Evolutionary conservation across 2,888 invertebrate genomes (phyloP), one percentile per base, ranked within the genome.

Genomic region (Hirtodrosophila alboralis): DNA sequence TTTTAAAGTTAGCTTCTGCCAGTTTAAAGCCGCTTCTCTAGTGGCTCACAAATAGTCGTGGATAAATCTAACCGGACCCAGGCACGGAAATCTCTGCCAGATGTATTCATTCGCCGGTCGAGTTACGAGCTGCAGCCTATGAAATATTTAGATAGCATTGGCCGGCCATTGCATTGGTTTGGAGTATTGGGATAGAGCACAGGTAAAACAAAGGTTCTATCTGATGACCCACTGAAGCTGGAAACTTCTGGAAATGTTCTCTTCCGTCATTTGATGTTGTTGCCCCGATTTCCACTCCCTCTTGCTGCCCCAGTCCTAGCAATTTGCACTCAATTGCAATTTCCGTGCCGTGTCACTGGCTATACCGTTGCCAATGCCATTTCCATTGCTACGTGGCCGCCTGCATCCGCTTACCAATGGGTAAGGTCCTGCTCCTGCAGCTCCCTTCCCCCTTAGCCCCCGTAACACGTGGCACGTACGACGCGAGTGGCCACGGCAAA

Each of bases 271-370:
- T 34, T 30, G 37, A 49, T 21, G 30, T 23, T 23, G 10, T 13
- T n/a, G 8, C 8, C 2, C 34, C 14, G 23, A 36, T 3, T 27
- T 9, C 58, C 27, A 38, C 14, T 31, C 16, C 18, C 18, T 18
- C 18, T 18, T n/a, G n/a, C n/a, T n/a, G n/a, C n/a, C 9, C 28
- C 27, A 41, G 16, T 38, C 27, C 44, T 58, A 53, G 66, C 83
- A 81, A 81, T 78, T 78, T 78, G 73, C 78, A 78, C 78, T 78
- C 83, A 78, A 78, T 78, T 78, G 78, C 79, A 78, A 81, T 78
- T 81, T 78, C 83, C 78, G 83, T 78, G 71, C 51, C 53, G 48
- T 66, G 57, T 67, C 48, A 43, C 40, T 51, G 48, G 58, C 21
- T 33, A 16, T 47, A 23, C 45, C 44, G 40, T 54, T 71, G 74